These are phyloP conservation scores for Ctena decussata DNA, from an alignment of 2,888 invertebrate species.

Conservation along the genomic window DNA sequence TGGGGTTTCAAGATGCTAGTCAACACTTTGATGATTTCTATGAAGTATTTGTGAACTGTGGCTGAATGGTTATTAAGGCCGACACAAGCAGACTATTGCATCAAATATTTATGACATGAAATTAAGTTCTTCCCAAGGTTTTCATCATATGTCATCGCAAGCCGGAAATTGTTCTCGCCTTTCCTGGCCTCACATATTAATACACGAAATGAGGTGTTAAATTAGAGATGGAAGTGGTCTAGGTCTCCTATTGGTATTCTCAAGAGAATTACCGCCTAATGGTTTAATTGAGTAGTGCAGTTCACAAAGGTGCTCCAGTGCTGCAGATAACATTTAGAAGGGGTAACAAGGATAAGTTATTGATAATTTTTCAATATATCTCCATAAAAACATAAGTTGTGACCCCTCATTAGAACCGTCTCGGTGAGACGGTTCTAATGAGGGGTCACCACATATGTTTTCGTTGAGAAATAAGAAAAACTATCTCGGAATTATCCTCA, in stretches of 20 bases:
- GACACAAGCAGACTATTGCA: background rate
- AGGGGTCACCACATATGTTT: too few relatives aligned
- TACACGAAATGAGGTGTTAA: background rate
- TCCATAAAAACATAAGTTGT: too few relatives aligned
- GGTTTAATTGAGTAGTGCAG: too few relatives aligned
- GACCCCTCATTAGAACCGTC: too few relatives aligned
- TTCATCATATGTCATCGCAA: background rate
- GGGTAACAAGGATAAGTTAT: too few relatives aligned
- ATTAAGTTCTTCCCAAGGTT: background rate
- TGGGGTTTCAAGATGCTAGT: background rate
- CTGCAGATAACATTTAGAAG: too few relatives aligned
- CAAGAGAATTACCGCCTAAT: too few relatives aligned
- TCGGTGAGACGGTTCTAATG: too few relatives aligned
- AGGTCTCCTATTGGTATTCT: background rate
- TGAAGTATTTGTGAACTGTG: background rate
- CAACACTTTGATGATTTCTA: background rate
- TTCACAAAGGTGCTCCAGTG: too few relatives aligned
- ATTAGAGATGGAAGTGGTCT: background rate
- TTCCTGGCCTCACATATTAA: background rate
- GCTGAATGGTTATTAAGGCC: background rate
- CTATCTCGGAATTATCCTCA: too few relatives aligned
- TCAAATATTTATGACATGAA: conserved; percentile 1
- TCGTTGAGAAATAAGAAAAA: too few relatives aligned
- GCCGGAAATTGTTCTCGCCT: background rate
- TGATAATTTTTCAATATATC: too few relatives aligned